Evolutionary conservation across 2,113 vertebrate genomes (phyloP).

Genomic region (Gnathonemus longibarbis): DNA sequence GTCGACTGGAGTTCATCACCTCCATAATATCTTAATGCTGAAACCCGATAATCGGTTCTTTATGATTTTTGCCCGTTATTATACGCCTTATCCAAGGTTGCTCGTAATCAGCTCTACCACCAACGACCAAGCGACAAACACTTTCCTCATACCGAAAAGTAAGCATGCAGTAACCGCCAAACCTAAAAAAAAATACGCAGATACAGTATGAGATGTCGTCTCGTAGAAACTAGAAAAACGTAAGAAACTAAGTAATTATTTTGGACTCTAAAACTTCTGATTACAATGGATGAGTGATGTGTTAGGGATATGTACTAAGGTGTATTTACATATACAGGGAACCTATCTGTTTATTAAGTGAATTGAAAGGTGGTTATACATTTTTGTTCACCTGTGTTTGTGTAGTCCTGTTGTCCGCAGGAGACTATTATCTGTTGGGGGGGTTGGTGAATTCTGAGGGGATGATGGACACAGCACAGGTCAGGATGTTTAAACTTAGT

Average conservation of each 20-base stretch:
- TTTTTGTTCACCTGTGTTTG: neutral
- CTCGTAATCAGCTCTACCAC: neutral
- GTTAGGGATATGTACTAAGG: neutral
- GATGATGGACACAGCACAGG: neutral
- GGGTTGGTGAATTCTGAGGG: neutral
- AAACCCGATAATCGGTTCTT: neutral
- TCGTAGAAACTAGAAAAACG: neutral
- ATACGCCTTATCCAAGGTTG: neutral
- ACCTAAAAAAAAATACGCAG: neutral
- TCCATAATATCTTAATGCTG: neutral
- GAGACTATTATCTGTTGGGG: neutral
- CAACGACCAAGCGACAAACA: neutral
- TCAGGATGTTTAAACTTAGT: constrained; percentile 22
- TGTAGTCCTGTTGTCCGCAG: neutral
- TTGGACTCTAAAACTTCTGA: neutral
- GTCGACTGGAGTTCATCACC: neutral
- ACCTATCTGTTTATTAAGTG: neutral
- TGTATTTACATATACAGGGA: neutral
- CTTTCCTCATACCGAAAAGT: neutral
- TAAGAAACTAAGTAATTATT: neutral
- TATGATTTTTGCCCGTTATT: neutral
- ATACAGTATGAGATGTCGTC: neutral
- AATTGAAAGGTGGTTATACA: neutral
- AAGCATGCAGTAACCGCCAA: neutral
- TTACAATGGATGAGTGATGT: neutral